phyloP scores from a whole-genome alignment of 2,797 vertebrate species.

The Sebastes elongatus region DNA sequence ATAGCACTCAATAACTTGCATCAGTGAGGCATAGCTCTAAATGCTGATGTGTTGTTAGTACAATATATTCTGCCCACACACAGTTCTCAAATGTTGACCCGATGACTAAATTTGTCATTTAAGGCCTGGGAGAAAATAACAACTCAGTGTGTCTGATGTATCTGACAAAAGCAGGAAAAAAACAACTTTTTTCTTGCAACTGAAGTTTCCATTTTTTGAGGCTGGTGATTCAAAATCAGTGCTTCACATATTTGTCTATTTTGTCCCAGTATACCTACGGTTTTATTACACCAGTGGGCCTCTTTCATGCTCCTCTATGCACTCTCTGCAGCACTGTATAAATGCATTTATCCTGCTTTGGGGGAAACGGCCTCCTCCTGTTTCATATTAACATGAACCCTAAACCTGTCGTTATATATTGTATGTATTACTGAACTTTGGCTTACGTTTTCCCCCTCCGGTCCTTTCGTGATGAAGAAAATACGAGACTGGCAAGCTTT shows the following conservation, averaged over 20 bases:
- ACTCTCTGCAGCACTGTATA: constrained; percentile 9
- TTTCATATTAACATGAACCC: constrained; percentile 64
- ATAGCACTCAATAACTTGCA: constrained; percentile 51
- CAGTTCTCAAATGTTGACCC: constrained; percentile 40
- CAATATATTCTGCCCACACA: constrained; percentile 45
- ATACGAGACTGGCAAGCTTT: constrained; percentile 43
- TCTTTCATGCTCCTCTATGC: constrained; percentile 26
- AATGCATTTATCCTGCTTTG: constrained; percentile 42
- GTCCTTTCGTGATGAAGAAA: constrained; percentile 52
- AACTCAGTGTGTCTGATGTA: not conserved
- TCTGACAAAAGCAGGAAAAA: constrained; percentile 25
- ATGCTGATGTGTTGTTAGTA: constrained; percentile 43
- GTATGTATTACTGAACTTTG: constrained; percentile 59
- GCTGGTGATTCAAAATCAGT: constrained; percentile 36
- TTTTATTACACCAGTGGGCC: constrained; percentile 38
- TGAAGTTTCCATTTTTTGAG: constrained; percentile 11
- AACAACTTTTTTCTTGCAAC: not conserved
- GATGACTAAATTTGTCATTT: constrained; percentile 49
- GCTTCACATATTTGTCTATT: constrained; percentile 15
- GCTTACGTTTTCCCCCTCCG: constrained; percentile 32
- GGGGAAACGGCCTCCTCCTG: constrained; percentile 53
- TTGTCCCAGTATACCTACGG: not conserved
- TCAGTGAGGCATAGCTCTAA: constrained; percentile 43
- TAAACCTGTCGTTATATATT: constrained; percentile 69
- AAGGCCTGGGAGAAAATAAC: constrained; percentile 46